Evolutionary conservation across 2,113 vertebrate species (phyloP).

Genomic region (Microcebus lehilahytsara): DNA sequence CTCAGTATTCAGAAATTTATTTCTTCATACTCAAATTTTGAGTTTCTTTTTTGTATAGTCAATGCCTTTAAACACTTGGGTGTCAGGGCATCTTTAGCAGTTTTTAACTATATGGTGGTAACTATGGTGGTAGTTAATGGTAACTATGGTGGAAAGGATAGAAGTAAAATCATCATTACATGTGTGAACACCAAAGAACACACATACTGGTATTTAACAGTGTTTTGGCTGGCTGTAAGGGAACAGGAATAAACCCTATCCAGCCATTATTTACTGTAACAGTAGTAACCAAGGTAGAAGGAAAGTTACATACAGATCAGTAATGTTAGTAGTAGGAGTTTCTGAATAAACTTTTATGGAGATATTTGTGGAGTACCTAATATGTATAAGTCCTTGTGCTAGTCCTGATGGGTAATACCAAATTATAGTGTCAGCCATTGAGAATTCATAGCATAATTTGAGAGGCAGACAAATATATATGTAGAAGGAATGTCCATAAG

Average conservation of each 20-base stretch:
- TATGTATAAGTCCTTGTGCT: neutral
- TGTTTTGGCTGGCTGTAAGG: neutral
- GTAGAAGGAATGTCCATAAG: neutral
- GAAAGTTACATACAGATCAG: neutral
- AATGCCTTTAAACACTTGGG: neutral
- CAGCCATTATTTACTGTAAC: neutral
- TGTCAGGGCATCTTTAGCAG: neutral
- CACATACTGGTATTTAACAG: neutral
- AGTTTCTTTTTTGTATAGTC: neutral
- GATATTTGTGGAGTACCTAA: neutral
- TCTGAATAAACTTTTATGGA: neutral
- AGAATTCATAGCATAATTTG: neutral
- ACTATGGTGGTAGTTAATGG: neutral
- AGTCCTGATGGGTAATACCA: neutral
- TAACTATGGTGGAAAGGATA: neutral
- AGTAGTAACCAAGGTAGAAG: neutral
- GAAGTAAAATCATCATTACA: neutral
- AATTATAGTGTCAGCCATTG: neutral
- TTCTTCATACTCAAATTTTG: neutral
- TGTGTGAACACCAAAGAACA: neutral
- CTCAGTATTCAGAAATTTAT: neutral
- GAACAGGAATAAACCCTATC: neutral
- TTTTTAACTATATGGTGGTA: neutral
- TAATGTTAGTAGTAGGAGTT: neutral
- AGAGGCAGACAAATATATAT: neutral